These are phyloP conservation scores for Stigmatopora nigra DNA, from an alignment of 2,113 vertebrate species.

Conservation along the genomic window DNA sequence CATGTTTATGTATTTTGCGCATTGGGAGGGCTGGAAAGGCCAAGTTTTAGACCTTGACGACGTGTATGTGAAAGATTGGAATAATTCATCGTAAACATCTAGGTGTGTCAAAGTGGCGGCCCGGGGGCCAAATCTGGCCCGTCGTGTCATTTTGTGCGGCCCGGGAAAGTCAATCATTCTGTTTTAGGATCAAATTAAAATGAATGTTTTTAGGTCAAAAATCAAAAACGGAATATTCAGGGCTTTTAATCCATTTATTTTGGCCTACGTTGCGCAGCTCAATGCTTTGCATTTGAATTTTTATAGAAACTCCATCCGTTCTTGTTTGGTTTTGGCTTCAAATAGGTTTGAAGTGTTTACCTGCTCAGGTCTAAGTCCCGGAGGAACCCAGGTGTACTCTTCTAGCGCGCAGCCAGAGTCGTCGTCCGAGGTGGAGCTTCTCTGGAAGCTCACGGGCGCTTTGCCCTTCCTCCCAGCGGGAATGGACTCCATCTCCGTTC, in stretches of 20 bases:
- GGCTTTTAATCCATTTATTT: too few relatives aligned
- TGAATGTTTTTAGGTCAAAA: too few relatives aligned
- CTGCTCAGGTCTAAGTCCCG: conserved; percentile 86
- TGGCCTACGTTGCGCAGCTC: too few relatives aligned
- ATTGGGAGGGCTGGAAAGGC: not conserved
- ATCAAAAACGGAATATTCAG: too few relatives aligned
- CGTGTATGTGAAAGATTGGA: too few relatives aligned
- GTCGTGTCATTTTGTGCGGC: too few relatives aligned
- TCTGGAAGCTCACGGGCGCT: conserved; percentile 80
- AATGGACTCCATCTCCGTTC: conserved; percentile 82
- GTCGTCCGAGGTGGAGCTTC: conserved; percentile 90
- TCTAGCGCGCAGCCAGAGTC: conserved; percentile 92
- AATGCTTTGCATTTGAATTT: not conserved
- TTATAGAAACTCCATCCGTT: not conserved
- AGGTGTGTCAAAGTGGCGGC: too few relatives aligned
- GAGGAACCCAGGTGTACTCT: conserved; percentile 94
- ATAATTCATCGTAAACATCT: too few relatives aligned
- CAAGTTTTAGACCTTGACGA: too few relatives aligned
- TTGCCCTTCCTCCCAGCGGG: conserved; percentile 66
- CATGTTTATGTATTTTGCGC: not conserved
- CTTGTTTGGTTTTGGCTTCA: not conserved
- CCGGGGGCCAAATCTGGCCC: too few relatives aligned
- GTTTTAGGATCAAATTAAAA: too few relatives aligned
- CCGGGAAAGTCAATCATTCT: too few relatives aligned
- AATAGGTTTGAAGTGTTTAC: conserved; percentile 46